Evolutionary conservation across 2,888 invertebrate species (phyloP).

Genomic region (Gonocerus acuteangulatus): DNA sequence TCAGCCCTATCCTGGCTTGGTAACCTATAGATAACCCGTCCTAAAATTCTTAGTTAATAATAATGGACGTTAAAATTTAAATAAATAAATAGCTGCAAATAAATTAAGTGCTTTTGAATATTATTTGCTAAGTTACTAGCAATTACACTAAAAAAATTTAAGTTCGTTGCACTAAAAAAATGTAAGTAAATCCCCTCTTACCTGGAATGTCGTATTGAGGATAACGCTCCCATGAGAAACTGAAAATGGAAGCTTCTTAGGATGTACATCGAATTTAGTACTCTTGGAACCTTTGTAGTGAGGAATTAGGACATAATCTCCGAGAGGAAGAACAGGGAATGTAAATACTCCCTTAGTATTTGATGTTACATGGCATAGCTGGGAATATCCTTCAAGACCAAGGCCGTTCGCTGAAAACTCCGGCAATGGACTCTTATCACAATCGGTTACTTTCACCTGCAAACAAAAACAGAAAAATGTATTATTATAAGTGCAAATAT

Average conservation of each 20-base stretch:
- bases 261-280: constrained; percentile 71
- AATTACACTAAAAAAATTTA: too few species aligned
- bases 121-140: too few species aligned
- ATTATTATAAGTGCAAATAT: too few species aligned
- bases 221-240: constrained; percentile 61
- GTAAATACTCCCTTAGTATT: constrained; percentile 65
- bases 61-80: too few species aligned
- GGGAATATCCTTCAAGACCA: constrained; percentile 41
- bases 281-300: constrained; percentile 55
- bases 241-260: constrained; percentile 59
- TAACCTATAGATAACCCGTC: too few species aligned
- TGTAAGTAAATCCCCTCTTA: constrained; percentile 41
- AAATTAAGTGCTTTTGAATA: too few species aligned
- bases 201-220: constrained; percentile 61
- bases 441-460: constrained; percentile 42
- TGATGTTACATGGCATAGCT: constrained; percentile 67
- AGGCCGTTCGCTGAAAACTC: constrained; percentile 48
- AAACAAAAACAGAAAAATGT: constrained; percentile 17
- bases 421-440: constrained; percentile 52
- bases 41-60: too few species aligned
- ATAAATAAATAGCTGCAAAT: too few species aligned
- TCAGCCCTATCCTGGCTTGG: too few species aligned
- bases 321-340: constrained; percentile 73
- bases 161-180: too few species aligned
- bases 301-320: constrained; percentile 67